Evolutionary conservation across 1,140 invertebrate species (phyloP).

Genomic region (Anoplolepis gracilipes): DNA sequence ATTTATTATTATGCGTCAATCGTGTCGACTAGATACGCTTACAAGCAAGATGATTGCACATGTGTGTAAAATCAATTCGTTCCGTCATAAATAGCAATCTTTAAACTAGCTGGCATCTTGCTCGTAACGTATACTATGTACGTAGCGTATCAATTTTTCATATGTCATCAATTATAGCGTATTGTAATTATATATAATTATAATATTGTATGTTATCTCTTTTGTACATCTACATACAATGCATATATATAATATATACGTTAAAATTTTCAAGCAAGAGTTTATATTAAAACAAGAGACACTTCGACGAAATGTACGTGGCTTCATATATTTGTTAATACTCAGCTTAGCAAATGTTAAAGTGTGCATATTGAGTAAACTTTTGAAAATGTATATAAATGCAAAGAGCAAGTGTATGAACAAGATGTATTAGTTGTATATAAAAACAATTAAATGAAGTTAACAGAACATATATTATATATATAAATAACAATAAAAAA

Average conservation of each 20-base stretch:
- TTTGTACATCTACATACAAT: conserved; percentile 72
- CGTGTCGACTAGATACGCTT: conserved; percentile 41
- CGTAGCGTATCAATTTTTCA: conserved; percentile 59
- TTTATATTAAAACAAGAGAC: conserved; percentile 61
- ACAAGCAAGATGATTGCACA: conserved; percentile 56
- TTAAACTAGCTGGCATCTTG: conserved; percentile 42
- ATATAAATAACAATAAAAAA: conserved; percentile 28
- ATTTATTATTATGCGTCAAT: conserved; percentile 58
- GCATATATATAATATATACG: conserved; percentile 67
- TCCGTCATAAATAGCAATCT: conserved; percentile 6
- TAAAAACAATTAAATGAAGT: conserved; percentile 6
- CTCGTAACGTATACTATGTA: conserved; percentile 38
- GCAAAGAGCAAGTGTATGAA: conserved; percentile 10
- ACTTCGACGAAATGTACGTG: background rate
- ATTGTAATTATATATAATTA: conserved; percentile 65
- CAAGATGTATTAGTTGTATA: background rate
- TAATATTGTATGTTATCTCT: conserved; percentile 61
- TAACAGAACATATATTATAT: background rate
- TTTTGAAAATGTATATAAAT: background rate
- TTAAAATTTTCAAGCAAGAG: conserved; percentile 67
- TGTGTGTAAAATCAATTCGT: conserved; percentile 9
- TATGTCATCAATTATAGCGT: conserved; percentile 60
- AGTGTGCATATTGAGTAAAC: background rate
- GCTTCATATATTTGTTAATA: conserved; percentile 12
- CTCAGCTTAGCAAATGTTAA: background rate